Percentiles rank a stretch among this genome's conserved stretches.
Conservation (phyloP, 2,888 invertebrate species). For the Xanthorhoe designata region DNA sequence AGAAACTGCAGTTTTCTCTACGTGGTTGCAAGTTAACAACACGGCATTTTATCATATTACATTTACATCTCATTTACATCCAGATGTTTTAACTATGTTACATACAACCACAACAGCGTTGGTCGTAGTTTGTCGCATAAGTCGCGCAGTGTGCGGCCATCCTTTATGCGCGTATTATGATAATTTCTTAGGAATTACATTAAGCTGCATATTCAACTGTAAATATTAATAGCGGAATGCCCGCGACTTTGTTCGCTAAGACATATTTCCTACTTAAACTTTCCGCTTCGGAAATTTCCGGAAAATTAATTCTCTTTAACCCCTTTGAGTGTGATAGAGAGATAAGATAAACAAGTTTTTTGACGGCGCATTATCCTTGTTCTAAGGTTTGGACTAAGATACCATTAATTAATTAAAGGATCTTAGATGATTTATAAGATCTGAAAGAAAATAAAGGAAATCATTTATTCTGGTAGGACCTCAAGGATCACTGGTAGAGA, state of each 20-base stretch:
- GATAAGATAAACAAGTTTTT: background rate
- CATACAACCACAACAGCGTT: background rate
- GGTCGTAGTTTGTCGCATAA: background rate
- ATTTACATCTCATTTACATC: no score
- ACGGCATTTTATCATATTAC: no score
- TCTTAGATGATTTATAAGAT: no score
- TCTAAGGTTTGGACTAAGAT: no score
- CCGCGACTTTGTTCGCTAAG: background rate
- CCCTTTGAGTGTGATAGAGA: background rate
- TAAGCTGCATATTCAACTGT: conserved; percentile 16
- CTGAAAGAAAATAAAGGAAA: no score
- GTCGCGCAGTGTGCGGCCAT: background rate
- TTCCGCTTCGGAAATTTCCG: background rate
- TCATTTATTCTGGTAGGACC: no score
- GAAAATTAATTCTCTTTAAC: background rate
- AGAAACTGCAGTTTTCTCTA: no score
- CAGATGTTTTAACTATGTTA: no score
- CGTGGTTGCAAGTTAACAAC: no score
- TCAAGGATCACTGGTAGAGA: no score
- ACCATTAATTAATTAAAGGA: no score
- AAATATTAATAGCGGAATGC: conserved; percentile 4
- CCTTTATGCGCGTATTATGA: conserved; percentile 18
- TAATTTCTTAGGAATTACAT: conserved; percentile 14
- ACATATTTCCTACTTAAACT: background rate
- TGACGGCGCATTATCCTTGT: no score